Percentiles rank a stretch among this genome's conserved stretches.
These are phyloP conservation scores for Lethrus apterus DNA, from an alignment of 1,140 invertebrate genomes.

Conservation along the genomic window DNA sequence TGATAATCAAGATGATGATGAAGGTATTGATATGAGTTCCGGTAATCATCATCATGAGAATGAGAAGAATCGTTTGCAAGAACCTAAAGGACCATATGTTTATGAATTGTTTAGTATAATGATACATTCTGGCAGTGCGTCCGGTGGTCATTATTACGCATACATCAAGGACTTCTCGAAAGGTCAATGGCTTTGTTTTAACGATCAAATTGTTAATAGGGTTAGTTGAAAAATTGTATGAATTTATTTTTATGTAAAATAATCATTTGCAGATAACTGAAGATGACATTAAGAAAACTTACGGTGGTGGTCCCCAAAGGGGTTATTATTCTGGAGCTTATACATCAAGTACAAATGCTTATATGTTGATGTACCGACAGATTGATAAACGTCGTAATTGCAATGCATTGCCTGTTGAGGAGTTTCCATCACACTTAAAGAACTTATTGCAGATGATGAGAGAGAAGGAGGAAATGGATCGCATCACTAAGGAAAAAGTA, in stretches of 20 bases:
- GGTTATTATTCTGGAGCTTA: constrained; percentile 69
- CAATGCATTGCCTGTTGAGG: constrained; percentile 55
- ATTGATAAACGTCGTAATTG: constrained; percentile 66
- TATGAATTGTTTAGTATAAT: constrained; percentile 91
- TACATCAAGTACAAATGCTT: constrained; percentile 82
- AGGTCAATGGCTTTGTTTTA: constrained; percentile 74
- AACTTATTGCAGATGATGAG: constrained; percentile 57
- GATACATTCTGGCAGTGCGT: constrained; percentile 88
- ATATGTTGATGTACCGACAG: constrained; percentile 89
- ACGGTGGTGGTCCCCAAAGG: constrained; percentile 64
- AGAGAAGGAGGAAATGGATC: constrained; percentile 60
- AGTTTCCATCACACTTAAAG: constrained; percentile 72
- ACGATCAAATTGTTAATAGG: constrained; percentile 65
- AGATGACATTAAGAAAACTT: constrained; percentile 79
- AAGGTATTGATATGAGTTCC: constrained; percentile 43
- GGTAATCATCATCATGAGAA: constrained; percentile 36
- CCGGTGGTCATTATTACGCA: constrained; percentile 89
- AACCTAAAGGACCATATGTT: constrained; percentile 60
- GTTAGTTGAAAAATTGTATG: constrained; percentile 10
- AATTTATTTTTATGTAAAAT: background rate
- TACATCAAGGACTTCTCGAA: constrained; percentile 84
- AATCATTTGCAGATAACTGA: constrained; percentile 56
- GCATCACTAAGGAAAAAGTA: constrained; percentile 50
- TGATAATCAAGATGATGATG: constrained; percentile 49
- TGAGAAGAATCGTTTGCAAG: constrained; percentile 46